Evolutionary conservation across 1,140 invertebrate species (phyloP).

Genomic region (Tenebrio molitor): DNA sequence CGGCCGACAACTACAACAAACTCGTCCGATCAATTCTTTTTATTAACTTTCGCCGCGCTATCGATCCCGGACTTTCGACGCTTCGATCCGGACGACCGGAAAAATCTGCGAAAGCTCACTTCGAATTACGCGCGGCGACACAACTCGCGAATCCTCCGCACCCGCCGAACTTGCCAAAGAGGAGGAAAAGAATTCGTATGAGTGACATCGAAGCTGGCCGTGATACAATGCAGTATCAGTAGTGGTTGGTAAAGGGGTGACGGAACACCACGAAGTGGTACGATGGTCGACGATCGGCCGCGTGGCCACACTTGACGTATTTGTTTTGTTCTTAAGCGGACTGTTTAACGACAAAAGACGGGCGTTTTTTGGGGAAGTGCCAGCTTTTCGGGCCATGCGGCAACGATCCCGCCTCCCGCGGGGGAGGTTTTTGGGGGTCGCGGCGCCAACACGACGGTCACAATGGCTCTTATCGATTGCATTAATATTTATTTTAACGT

Average conservation of each 20-base stretch:
- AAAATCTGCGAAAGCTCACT: constrained; percentile 21
- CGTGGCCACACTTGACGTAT: constrained; percentile 47
- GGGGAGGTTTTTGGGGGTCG: neutral
- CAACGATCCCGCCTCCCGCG: neutral
- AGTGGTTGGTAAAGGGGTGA: constrained; percentile 45
- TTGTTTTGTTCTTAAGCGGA: constrained; percentile 40
- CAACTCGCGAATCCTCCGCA: constrained; percentile 40
- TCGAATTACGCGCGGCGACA: constrained; percentile 11
- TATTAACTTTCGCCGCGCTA: constrained; percentile 39
- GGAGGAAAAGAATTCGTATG: constrained; percentile 45
- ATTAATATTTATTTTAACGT: constrained; percentile 47
- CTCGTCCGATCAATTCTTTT: constrained; percentile 47
- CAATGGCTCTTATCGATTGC: constrained; percentile 32
- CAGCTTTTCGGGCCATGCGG: constrained; percentile 14
- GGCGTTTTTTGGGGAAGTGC: constrained; percentile 13
- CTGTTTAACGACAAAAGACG: neutral
- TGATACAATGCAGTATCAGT: constrained; percentile 51
- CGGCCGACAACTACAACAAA: constrained; percentile 20
- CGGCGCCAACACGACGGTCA: constrained; percentile 1
- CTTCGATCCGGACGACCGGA: no score
- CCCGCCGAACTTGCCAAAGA: constrained; percentile 33
- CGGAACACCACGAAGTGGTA: constrained; percentile 36
- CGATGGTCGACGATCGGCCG: constrained; percentile 44
- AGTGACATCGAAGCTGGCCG: constrained; percentile 45
- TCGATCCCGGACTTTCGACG: constrained; percentile 21